Base-by-base conservation (phyloP, 2,888 invertebrate species). In the Tridacna gigas region DNA sequence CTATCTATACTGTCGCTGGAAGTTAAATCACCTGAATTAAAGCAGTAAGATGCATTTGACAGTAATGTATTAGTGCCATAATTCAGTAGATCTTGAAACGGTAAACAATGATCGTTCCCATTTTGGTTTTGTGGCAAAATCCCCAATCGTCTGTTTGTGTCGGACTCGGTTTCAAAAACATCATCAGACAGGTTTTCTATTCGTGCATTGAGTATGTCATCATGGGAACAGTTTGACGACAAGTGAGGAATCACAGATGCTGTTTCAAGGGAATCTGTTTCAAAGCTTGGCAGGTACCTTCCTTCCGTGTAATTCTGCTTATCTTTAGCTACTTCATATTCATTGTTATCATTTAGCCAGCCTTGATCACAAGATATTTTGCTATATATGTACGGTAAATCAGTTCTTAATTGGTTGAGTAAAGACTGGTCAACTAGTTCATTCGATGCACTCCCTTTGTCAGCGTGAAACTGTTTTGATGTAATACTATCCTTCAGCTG, bases 171-270 rank as follows among this genome's bases (percentile, higher is more conserved):
- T 74, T 84, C 84, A 79, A 84, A 84, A 9, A 84, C 84, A 7
- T 84, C 84, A 77, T 84, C 84, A n/a, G 84, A 84, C 60, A 84
- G 66, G 79, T 79, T 82, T n/a, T 84, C 84, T 51, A 79, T 11
- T 15, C 63, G 73, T 5, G 37, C 25, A 76, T 78, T 81, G 11
- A 79, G 48, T 0, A 73, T 20, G 22, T 77, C 77, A 22, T 71
- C 71, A 26, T 22, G 71, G 22, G 71, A 71, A n/a, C 63, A 4
- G 22, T 63, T 63, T 13, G 63, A 25, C 26, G 63, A 63, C 18
- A 51, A 15, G 4, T 12, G 45, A 51, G 0, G 15, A 71, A n/a
- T 51, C 11, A 51, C 22, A 5, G 71, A 71, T 4, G 28, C n/a
- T 26, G 51, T 22, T 56, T 67, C 67, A 37, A 67, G 26, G 0